Evolutionary conservation across 1,140 invertebrate species (phyloP).

Genomic region (Glossosoma conforme): DNA sequence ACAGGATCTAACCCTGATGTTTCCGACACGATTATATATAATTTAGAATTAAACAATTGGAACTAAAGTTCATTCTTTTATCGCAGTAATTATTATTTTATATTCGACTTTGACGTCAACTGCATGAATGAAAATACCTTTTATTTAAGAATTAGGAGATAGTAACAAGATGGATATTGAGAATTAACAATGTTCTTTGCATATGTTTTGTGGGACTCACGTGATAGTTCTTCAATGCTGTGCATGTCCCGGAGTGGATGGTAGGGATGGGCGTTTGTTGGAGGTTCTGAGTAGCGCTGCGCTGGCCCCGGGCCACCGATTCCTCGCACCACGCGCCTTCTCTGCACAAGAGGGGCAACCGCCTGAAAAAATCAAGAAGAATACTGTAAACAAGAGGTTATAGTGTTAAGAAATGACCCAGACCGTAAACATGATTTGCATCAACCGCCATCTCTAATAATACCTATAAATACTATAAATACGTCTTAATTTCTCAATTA

Average conservation of each 20-base stretch:
- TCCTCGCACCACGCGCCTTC: constrained; percentile 41
- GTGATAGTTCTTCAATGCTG: constrained; percentile 49
- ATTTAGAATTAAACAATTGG: too few relatives aligned
- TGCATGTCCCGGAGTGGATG: constrained; percentile 50
- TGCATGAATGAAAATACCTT: background rate
- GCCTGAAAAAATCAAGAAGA: constrained; percentile 37
- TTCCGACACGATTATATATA: too few relatives aligned
- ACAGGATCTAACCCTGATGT: too few relatives aligned
- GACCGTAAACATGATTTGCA: too few relatives aligned
- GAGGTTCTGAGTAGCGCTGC: constrained; percentile 55
- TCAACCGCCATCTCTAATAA: too few relatives aligned
- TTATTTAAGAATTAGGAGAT: background rate
- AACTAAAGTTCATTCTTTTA: too few relatives aligned
- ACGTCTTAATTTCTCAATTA: too few relatives aligned
- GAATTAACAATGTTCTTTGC: too few relatives aligned
- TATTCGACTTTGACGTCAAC: background rate
- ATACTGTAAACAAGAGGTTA: too few relatives aligned
- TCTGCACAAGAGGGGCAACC: constrained; percentile 42
- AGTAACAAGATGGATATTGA: background rate
- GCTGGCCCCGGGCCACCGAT: constrained; percentile 38
- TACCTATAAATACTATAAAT: too few relatives aligned
- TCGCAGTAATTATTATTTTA: background rate
- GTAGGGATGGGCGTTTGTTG: constrained; percentile 48
- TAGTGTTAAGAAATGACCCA: too few relatives aligned
- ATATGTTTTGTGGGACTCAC: constrained; percentile 40